phyloP scores from a whole-genome alignment of 2,113 vertebrate genomes.

The Megaleporinus macrocephalus region DNA sequence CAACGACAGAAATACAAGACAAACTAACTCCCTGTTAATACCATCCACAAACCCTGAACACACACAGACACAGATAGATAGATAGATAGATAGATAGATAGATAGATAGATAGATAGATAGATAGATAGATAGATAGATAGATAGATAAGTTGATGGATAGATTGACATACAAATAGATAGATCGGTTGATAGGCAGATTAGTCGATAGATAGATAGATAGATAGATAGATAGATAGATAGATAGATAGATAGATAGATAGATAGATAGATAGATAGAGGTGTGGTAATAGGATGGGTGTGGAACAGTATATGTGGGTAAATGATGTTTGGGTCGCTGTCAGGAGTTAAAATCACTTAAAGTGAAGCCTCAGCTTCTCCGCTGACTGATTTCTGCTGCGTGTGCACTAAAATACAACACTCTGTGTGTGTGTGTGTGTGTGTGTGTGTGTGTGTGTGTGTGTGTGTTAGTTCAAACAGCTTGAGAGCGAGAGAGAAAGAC shows the following conservation, averaged over 20 bases:
- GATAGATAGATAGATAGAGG: background rate
- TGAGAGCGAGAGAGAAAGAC: background rate
- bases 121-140: no score
- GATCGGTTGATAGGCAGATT: no score
- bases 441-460: slow-evolving; percentile 2
- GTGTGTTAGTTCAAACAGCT: slow-evolving; percentile 14
- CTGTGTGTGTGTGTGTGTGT: slow-evolving; percentile 7
- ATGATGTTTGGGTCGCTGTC: slow-evolving; percentile 18
- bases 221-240: no score
- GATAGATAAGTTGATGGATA: no score
- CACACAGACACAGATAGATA: no score
- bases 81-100: no score
- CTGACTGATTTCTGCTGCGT: slow-evolving; percentile 31
- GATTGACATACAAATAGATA: no score
- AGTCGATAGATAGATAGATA: no score
- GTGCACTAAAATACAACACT: background rate
- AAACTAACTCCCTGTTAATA: no score
- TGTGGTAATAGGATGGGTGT: background rate
- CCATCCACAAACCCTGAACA: background rate
- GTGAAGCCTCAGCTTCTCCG: slow-evolving; percentile 17
- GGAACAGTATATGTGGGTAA: background rate
- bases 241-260: background rate
- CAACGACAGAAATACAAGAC: no score
- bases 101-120: no score
- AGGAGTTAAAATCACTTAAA: slow-evolving; percentile 31